These are phyloP conservation scores for Anarrhichthys ocellatus DNA, from an alignment of 2,113 vertebrate species.

Conservation along the genomic window DNA sequence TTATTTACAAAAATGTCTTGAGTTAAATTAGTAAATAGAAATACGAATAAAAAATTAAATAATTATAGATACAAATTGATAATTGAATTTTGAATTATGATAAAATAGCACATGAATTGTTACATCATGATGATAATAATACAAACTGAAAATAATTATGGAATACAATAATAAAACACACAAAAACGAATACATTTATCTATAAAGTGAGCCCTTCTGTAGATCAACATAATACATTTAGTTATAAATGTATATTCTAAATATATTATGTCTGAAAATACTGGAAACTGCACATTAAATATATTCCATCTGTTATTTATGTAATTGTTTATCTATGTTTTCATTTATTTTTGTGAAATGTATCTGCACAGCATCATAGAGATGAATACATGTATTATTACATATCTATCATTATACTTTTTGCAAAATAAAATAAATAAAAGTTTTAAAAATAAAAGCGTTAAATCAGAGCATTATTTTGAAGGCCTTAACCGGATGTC, in stretches of 20 bases:
- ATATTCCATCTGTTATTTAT: background rate
- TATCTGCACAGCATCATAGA: too few relatives aligned
- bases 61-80: background rate
- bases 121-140: background rate
- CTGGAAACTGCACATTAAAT: background rate
- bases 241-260: background rate
- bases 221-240: background rate
- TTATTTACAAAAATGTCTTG: too few relatives aligned
- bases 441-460: background rate
- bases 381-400: too few relatives aligned
- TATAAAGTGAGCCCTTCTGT: background rate
- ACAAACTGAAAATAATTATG: background rate
- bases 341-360: too few relatives aligned
- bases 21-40: background rate
- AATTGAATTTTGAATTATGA: background rate
- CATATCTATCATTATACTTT: too few relatives aligned
- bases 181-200: background rate
- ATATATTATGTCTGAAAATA: too few relatives aligned
- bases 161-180: too few relatives aligned
- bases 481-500: slow-evolving; percentile 25
- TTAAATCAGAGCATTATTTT: background rate
- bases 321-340: background rate
- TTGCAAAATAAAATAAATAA: too few relatives aligned
- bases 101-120: background rate
- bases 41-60: background rate